Evolutionary conservation across 1,140 invertebrate genomes (phyloP).

Genomic region (Aphis craccivora): DNA sequence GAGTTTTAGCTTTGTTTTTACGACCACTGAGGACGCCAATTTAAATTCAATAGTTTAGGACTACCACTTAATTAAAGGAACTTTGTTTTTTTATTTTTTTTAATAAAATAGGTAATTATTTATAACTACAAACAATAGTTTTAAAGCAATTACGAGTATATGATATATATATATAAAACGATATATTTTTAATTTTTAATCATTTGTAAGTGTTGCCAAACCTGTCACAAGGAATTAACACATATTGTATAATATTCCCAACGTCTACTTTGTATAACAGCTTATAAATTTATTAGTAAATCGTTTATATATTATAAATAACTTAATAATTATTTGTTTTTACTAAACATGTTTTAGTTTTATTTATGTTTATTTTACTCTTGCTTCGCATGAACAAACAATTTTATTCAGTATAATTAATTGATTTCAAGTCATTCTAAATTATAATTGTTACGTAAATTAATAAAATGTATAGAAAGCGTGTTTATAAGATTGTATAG

Average conservation of each 20-base stretch:
- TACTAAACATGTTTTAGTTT: background rate
- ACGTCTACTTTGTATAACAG: background rate
- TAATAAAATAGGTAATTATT: background rate
- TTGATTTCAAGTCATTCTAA: background rate
- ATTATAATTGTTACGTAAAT: background rate
- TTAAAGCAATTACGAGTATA: background rate
- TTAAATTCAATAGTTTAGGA: background rate
- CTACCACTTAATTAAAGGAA: background rate
- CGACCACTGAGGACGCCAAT: background rate
- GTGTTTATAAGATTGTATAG: background rate
- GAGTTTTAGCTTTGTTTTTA: background rate
- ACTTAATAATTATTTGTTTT: background rate
- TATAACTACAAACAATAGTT: background rate
- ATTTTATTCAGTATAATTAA: background rate
- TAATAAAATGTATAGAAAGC: background rate
- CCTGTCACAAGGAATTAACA: background rate
- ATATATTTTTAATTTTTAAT: background rate
- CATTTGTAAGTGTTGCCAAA: background rate
- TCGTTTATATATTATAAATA: background rate
- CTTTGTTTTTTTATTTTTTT: background rate
- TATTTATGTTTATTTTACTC: background rate
- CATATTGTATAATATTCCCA: background rate
- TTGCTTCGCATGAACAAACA: background rate
- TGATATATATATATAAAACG: too few relatives aligned
- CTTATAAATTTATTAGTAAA: background rate